A percentile compares a stretch with the other conserved stretches of the same genome.
Evolutionary conservation across 2,113 vertebrate genomes (phyloP).

Genomic region (Gnathonemus longibarbis): DNA sequence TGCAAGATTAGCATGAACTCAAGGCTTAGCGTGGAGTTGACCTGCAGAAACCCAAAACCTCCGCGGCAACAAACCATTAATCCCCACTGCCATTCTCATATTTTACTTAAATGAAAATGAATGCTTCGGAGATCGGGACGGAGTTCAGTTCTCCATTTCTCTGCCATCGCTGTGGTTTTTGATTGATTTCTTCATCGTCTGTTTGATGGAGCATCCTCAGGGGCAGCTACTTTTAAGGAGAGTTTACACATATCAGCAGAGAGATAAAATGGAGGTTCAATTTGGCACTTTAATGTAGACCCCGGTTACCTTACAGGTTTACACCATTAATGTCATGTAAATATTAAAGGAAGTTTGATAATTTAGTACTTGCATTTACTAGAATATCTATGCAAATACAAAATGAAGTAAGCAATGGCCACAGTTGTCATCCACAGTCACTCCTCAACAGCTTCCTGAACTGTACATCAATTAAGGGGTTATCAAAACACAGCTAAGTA

Average conservation of each 20-base stretch:
- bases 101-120: background rate
- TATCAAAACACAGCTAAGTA: conserved; percentile 65
- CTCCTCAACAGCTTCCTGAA: conserved; percentile 46
- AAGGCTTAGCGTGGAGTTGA: background rate
- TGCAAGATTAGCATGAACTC: background rate
- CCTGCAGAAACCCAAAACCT: background rate
- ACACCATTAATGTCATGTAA: background rate
- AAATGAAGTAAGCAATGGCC: background rate
- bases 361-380: background rate
- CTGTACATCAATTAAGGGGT: conserved; percentile 59
- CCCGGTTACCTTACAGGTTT: background rate
- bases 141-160: background rate
- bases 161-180: background rate
- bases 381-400: background rate
- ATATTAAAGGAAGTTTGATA: background rate
- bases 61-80: background rate
- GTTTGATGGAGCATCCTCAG: background rate
- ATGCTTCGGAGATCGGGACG: background rate
- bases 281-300: background rate
- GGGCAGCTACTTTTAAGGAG: background rate
- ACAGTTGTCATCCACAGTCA: too few species aligned
- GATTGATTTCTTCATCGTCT: background rate
- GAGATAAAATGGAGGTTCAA: background rate
- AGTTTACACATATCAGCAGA: background rate
- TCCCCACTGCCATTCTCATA: background rate